These are phyloP conservation scores for Agriopis leucophaearia DNA, from an alignment of 2,888 invertebrate genomes.

Conservation along the genomic window DNA sequence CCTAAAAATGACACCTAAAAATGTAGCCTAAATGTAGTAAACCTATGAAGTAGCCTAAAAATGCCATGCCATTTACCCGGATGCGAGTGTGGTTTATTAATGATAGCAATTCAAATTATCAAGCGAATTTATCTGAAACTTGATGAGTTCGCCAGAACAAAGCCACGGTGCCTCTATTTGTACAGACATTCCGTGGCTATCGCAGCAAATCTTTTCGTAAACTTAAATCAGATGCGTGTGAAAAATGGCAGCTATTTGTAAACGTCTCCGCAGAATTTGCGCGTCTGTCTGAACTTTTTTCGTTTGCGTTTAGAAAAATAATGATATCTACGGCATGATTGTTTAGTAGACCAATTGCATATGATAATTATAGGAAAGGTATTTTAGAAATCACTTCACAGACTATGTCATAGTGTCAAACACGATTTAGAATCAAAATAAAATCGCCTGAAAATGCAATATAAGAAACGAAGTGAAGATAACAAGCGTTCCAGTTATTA, in stretches of 20 bases:
- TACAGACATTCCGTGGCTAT: slow-evolving; percentile 24
- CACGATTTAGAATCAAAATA: too few species aligned
- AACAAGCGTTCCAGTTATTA: too few species aligned
- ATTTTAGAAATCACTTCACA: too few species aligned
- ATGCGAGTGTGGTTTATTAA: neutral
- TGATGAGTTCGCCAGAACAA: slow-evolving; percentile 3
- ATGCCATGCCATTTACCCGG: too few species aligned
- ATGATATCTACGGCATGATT: slow-evolving; percentile 1
- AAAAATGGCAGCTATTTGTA: slow-evolving; percentile 60
- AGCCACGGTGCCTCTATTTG: slow-evolving; percentile 17
- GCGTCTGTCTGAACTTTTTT: slow-evolving; percentile 51
- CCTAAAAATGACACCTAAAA: too few species aligned
- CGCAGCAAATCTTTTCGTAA: slow-evolving; percentile 57
- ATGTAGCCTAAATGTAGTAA: too few species aligned
- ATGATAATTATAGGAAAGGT: too few species aligned
- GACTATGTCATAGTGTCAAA: too few species aligned
- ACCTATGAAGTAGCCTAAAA: too few species aligned
- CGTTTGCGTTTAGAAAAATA: slow-evolving; percentile 36
- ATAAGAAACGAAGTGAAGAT: too few species aligned
- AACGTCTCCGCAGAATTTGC: slow-evolving; percentile 58
- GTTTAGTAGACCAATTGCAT: neutral
- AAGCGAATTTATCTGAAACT: neutral
- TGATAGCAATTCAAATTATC: neutral
- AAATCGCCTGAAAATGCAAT: too few species aligned
- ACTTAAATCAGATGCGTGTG: slow-evolving; percentile 68